Base-by-base conservation (phyloP, 2,888 invertebrate genomes). In the Nebria brevicollis region DNA sequence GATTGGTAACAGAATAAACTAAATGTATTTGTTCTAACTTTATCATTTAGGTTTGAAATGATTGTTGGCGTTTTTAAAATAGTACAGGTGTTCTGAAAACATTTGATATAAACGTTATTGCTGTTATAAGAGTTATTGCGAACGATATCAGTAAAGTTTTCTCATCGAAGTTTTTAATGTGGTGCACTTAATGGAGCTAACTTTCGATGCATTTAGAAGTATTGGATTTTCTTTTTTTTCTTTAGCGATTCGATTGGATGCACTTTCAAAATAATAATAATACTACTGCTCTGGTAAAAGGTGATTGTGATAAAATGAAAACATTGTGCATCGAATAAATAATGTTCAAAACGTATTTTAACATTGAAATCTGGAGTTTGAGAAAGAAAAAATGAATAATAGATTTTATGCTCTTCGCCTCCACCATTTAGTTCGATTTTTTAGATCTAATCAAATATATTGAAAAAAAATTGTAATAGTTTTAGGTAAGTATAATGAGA, bases 141-240 rank as follows among this genome's bases (percentile, higher is more conserved):
- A 76, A 20, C 66, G 66, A 76, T 66, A 76, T 76, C 76, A 66
- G 66, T 15, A 76, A 76, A 76, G 76, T 76, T 76, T 76, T 76
- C 76, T 76, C 76, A 76, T 76, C 65, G 42, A 76, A 76, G 66
- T 76, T 76, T 54, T 66, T 76, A 76, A 75, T 75, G 75, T 75
- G 26, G 34, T 41, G 13, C n/a, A 75, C 54, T 65, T 25, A 75
- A 76, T 76, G 76, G 66, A 66, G 54, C 64, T 76, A 76, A 76
- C 25, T 76, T 76, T 66, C 54, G 13, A 41, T 76, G 66, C 66
- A 76, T 66, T 76, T 76, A 66, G 41, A 66, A 75, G 68, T 76
- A 41, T 76, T 54, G 54, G 4, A 54, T 54, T 11, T 54, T 54
- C 54, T 2, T 8, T 54, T 8, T 54, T 54, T 54, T 8, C 34